Evolutionary conservation across 2,888 invertebrate genomes (phyloP), one percentile per base, ranked within the genome.

Genomic region (Cantharis rufa): DNA sequence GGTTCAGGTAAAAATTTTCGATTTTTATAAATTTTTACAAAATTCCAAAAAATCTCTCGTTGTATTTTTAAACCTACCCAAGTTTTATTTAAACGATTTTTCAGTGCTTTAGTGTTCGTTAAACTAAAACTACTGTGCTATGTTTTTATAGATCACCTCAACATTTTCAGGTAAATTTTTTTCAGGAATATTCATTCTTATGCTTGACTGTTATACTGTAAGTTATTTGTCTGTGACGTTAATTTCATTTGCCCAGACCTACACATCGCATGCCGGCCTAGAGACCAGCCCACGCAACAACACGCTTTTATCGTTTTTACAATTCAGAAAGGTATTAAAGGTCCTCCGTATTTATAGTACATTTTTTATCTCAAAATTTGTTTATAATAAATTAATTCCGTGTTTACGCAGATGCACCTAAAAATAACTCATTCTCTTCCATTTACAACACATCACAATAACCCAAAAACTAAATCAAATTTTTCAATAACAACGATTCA

Each of bases 211-310:
- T 48, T 48, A 48, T 48, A n/a, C n/a, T 24, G 21, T 21, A 66
- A 66, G 21, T 66, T n/a, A 71, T 68, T 21, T 24, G 48, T 71
- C 16, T 64, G 76, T 76, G 78, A 79, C 80, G 81, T 81, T 75
- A 76, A 75, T 70, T 77, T 69, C 68, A 73, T 70, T 76, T 78
- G 74, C 77, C 64, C 74, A 79, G 76, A 77, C 75, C 79, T 78
- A 81, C 79, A 81, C 81, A 75, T 78, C 73, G 76, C 72, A 78
- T 78, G 78, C 73, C 80, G 79, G 78, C 80, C 80, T 80, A 81
- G 80, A 79, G 80, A 79, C 75, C 79, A 15, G 71, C 81, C 80
- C 74, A 80, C 80, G 78, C 80, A 75, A 62, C 64, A 66, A 66
- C 76, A 76, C 77, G 75, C 75, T 79, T 73, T 70, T 75, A 79